These are phyloP conservation scores for Hoplodrina blanda DNA, from an alignment of 2,888 invertebrate species.

Conservation along the genomic window DNA sequence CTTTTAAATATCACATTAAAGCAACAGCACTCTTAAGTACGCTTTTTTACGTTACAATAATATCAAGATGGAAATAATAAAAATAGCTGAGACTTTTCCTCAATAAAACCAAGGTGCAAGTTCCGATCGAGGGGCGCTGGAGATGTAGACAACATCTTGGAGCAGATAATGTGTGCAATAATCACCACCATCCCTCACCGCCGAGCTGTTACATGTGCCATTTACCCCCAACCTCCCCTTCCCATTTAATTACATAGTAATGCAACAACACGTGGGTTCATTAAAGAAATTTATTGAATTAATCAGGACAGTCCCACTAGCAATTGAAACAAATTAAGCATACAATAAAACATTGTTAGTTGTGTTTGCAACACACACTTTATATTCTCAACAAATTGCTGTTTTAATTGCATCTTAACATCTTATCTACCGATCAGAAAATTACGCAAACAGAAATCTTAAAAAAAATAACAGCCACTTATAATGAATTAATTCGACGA, in stretches of 20 bases:
- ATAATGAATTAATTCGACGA: constrained; percentile 73
- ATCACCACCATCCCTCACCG: constrained; percentile 84
- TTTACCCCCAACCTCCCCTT: constrained; percentile 75
- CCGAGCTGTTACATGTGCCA: constrained; percentile 76
- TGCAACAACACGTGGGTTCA: constrained; percentile 79
- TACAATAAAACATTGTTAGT: constrained; percentile 26
- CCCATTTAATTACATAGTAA: constrained; percentile 81
- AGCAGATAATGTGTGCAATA: constrained; percentile 85
- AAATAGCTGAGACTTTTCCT: constrained; percentile 41
- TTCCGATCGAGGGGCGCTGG: constrained; percentile 66
- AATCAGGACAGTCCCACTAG: constrained; percentile 57
- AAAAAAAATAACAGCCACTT: constrained; percentile 59
- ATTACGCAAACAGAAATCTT: constrained; percentile 66
- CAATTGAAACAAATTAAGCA: constrained; percentile 29
- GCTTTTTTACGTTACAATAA: neutral
- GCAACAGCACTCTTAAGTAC: neutral
- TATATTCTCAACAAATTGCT: constrained; percentile 18
- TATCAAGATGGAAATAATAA: constrained; percentile 27
- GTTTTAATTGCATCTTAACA: constrained; percentile 36
- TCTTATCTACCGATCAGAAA: constrained; percentile 62
- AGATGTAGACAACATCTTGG: constrained; percentile 69
- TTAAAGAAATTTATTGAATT: constrained; percentile 76
- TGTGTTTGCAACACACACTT: neutral
- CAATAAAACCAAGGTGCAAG: constrained; percentile 74
- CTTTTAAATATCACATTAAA: neutral